These are phyloP conservation scores for Actinia equina DNA, from an alignment of 64 coral and sea anemone species.

Conservation along the genomic window DNA sequence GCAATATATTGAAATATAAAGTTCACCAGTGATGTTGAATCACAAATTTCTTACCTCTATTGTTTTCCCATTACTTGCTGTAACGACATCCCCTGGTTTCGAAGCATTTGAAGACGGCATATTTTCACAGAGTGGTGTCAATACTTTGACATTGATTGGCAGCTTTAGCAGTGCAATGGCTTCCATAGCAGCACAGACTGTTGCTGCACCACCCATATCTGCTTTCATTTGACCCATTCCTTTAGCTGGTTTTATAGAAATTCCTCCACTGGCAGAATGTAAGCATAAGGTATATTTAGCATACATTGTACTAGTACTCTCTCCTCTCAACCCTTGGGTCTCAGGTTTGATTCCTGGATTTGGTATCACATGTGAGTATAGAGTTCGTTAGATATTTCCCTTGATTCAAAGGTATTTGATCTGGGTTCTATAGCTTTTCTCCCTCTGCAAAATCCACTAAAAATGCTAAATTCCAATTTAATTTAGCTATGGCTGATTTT, in stretches of 20 bases:
- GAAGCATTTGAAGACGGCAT: conserved; percentile 88
- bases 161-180: conserved; percentile 77
- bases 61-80: conserved; percentile 90
- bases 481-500: too few relatives aligned
- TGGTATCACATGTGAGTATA: too few relatives aligned
- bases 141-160: conserved; percentile 83
- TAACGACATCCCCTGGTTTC: conserved; percentile 95
- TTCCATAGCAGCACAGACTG: conserved; percentile 77
- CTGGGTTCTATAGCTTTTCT: too few relatives aligned
- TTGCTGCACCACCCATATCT: conserved; percentile 96
- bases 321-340: too few relatives aligned
- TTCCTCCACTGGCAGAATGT: conserved; percentile 75
- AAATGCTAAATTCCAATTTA: too few relatives aligned
- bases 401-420: too few relatives aligned
- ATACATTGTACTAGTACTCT: too few relatives aligned
- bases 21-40: not conserved
- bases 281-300: not conserved
- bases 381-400: too few relatives aligned
- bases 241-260: conserved; percentile 81
- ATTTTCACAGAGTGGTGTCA: conserved; percentile 93
- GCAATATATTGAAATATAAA: not conserved
- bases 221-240: conserved; percentile 88
- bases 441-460: too few relatives aligned
- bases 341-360: too few relatives aligned
- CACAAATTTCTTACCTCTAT: conserved; percentile 76